Evolutionary conservation across 2,888 invertebrate species (phyloP).

Genomic region (Encarsia formosa): DNA sequence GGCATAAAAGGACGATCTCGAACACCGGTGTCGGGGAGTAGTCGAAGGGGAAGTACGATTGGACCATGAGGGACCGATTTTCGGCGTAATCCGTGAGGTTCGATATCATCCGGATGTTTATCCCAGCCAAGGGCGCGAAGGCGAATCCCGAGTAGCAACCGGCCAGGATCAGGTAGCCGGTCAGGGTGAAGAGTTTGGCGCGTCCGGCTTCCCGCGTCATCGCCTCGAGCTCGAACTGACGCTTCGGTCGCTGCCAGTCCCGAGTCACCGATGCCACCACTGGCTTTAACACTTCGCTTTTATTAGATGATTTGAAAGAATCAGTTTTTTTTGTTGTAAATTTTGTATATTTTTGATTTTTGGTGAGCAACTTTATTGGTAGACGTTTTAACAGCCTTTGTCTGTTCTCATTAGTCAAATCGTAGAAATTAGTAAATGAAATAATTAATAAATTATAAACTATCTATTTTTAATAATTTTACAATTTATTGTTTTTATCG

Average conservation of each 20-base stretch:
- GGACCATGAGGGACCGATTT: not conserved
- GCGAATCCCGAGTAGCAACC: not conserved
- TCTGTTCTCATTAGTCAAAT: too few species aligned
- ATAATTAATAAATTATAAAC: too few species aligned
- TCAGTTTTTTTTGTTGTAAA: not conserved
- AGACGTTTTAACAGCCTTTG: too few species aligned
- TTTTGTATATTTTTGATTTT: not conserved
- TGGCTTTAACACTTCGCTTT: not conserved
- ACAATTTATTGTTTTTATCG: too few species aligned
- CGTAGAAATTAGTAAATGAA: too few species aligned
- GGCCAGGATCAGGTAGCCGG: not conserved
- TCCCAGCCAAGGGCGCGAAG: not conserved
- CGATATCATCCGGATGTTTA: not conserved
- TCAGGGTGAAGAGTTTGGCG: not conserved
- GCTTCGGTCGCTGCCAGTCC: constrained; percentile 2
- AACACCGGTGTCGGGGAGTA: not conserved
- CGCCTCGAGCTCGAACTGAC: not conserved
- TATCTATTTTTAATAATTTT: too few species aligned
- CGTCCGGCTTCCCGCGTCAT: not conserved
- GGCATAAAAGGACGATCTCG: not conserved
- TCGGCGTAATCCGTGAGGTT: not conserved
- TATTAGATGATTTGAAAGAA: too few species aligned
- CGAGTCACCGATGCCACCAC: not conserved
- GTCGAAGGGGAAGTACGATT: not conserved
- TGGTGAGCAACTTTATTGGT: too few species aligned